Evolutionary conservation across 1,140 invertebrate species (phyloP), one percentile per base, ranked within the genome.

Genomic region (Acromyrmex charruanus): DNA sequence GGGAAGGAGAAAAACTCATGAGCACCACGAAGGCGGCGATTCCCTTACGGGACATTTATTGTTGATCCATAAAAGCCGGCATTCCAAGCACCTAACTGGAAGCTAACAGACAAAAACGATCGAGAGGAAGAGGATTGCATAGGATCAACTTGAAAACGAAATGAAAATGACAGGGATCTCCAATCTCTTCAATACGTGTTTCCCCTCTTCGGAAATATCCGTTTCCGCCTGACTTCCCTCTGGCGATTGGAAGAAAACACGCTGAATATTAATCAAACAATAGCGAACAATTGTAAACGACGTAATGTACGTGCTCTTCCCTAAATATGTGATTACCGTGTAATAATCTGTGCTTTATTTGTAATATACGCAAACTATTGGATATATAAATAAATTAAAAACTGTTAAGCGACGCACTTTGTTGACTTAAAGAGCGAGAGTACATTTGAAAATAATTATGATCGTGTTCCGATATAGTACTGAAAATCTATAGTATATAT

Each of bases 341-440:
- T 86, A 86, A 89, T 90, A 88, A 75, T 90, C 71, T 75, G 86
- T 88, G 90, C 85, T 92, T 92, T 92, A 89, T 92, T 92, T 92
- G 91, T 92, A 92, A 89, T 68, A 90, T 92, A 91, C 81, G 86
- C 80, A 86, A 58, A 75, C 71, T 91, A 89, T 90, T 92, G 89
- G 58, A 90, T 91, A 44, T 44, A 44, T 10, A 92, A 91, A 89
- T 92, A 92, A 92, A 90, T 88, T 92, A 86, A 89, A 87, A 92
- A 92, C 69, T 88, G 69, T 85, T 89, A 91, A 87, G 80, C 7
- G 77, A 66, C 6, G 44, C 49, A 53, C 16, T 21, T 49, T 49
- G 31, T 51, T 14, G 9, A 61, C 59, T 74, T 35, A 18, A 59
- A 9, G 2, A 18, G 5, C 18, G 3, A 12, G 31, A 18, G 18